Conservation (phyloP, 2,113 vertebrate genomes). For the Cottus gobio region DNA sequence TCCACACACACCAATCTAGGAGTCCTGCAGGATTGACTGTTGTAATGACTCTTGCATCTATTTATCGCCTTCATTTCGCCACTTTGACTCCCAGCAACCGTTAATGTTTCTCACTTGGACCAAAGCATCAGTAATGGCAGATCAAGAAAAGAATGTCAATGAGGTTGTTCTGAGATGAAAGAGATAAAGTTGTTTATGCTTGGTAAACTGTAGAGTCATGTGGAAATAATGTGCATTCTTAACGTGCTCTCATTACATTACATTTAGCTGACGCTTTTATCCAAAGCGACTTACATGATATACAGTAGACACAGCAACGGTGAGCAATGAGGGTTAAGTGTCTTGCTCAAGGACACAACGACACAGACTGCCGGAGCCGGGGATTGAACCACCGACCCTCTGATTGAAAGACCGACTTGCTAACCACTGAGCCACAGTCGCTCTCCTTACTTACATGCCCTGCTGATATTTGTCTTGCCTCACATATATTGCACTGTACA, state of each 20-base stretch:
- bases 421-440: no score
- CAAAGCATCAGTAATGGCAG: slow-evolving; percentile 1
- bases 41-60: slow-evolving; percentile 41
- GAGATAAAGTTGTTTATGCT: not conserved
- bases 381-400: no score
- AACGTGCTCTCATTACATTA: not conserved
- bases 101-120: slow-evolving; percentile 31
- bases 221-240: slow-evolving; percentile 18
- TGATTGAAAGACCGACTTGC: no score
- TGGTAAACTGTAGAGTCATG: slow-evolving; percentile 4
- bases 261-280: no score
- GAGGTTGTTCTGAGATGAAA: slow-evolving; percentile 1
- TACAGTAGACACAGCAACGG: no score
- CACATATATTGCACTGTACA: slow-evolving; percentile 10
- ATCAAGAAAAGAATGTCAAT: slow-evolving; percentile 49
- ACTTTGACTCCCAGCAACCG: slow-evolving; percentile 48
- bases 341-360: no score
- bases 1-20: slow-evolving; percentile 60
- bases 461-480: not conserved
- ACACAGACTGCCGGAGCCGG: no score
- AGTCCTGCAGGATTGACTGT: slow-evolving; percentile 56
- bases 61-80: slow-evolving; percentile 52
- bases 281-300: no score
- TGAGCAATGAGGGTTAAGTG: no score
- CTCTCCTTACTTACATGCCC: not conserved